Percentiles rank a stretch among this genome's conserved stretches.
Evolutionary conservation across 2,797 vertebrate genomes (phyloP).

Genomic region (Darevskia mixta): DNA sequence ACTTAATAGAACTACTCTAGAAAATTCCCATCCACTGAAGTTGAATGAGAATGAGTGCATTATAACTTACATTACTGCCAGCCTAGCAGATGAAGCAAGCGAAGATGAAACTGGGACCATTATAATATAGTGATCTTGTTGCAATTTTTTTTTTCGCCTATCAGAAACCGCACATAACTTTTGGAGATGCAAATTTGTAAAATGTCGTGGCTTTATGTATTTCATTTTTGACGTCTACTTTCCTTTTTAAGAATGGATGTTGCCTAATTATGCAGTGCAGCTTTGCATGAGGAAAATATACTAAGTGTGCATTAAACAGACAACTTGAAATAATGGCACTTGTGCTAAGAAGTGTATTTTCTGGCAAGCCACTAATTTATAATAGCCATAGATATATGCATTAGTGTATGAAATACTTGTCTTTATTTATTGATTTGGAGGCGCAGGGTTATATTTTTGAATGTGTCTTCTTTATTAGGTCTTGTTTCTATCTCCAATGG

Average conservation of each 20-base stretch:
- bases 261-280: slow-evolving; percentile 85
- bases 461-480: slow-evolving; percentile 80
- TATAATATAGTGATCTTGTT: slow-evolving; percentile 73
- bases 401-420: slow-evolving; percentile 87
- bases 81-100: slow-evolving; percentile 58
- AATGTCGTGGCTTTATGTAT: slow-evolving; percentile 79
- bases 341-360: slow-evolving; percentile 88
- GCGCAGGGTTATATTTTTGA: slow-evolving; percentile 82
- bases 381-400: slow-evolving; percentile 87
- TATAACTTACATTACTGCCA: slow-evolving; percentile 67
- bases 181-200: slow-evolving; percentile 82
- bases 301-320: slow-evolving; percentile 87
- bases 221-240: slow-evolving; percentile 82
- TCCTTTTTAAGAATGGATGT: slow-evolving; percentile 86
- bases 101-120: slow-evolving; percentile 53
- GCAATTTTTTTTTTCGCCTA: slow-evolving; percentile 71
- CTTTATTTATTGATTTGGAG: slow-evolving; percentile 88
- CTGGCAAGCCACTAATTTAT: slow-evolving; percentile 88
- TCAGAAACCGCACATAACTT: slow-evolving; percentile 79
- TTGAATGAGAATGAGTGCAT: slow-evolving; percentile 64
- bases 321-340: slow-evolving; percentile 87
- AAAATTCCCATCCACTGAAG: slow-evolving; percentile 59
- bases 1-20: slow-evolving; percentile 64
- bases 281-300: slow-evolving; percentile 83
- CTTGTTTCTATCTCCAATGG: slow-evolving; percentile 79